phyloP scores from a whole-genome alignment of 2,113 vertebrate species.

The Channa maculata region DNA sequence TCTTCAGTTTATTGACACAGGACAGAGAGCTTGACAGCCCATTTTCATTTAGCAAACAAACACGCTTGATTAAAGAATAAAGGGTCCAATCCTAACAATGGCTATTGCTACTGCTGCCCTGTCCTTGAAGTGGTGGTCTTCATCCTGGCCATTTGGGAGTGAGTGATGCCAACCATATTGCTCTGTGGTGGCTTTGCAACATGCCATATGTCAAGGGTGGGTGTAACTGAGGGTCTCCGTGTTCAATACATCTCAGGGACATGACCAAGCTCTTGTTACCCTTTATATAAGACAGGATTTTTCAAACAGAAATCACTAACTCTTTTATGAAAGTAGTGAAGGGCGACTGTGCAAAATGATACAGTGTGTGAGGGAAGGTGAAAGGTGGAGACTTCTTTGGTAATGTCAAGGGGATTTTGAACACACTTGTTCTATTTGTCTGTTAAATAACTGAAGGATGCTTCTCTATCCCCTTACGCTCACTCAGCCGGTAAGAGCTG shows the following conservation, averaged over 20 bases:
- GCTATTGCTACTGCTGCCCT: conserved; percentile 27
- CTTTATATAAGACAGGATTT: no score
- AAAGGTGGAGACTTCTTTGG: conserved; percentile 21
- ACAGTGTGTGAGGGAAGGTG: conserved; percentile 22
- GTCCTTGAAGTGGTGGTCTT: conserved; percentile 60
- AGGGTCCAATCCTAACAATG: conserved; percentile 9
- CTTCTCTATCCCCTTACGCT: conserved; percentile 23
- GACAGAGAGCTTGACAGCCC: not conserved
- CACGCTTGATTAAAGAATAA: conserved; percentile 36
- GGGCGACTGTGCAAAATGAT: conserved; percentile 16
- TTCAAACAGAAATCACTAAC: no score
- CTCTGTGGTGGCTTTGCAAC: conserved; percentile 63
- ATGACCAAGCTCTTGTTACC: conserved; percentile 58
- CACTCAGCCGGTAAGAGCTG: conserved; percentile 25
- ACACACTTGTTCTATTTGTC: conserved; percentile 57
- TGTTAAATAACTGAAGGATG: conserved; percentile 50
- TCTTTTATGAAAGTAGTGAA: conserved; percentile 11
- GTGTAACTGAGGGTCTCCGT: conserved; percentile 47
- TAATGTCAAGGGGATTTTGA: conserved; percentile 45
- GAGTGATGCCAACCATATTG: conserved; percentile 66
- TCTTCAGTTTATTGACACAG: conserved; percentile 64
- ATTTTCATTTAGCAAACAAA: conserved; percentile 58
- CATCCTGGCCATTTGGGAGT: conserved; percentile 45
- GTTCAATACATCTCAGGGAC: conserved; percentile 49
- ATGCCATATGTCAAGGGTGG: conserved; percentile 59